phyloP scores from a whole-genome alignment of 2,888 invertebrate genomes.

The Poecilus cupreus region DNA sequence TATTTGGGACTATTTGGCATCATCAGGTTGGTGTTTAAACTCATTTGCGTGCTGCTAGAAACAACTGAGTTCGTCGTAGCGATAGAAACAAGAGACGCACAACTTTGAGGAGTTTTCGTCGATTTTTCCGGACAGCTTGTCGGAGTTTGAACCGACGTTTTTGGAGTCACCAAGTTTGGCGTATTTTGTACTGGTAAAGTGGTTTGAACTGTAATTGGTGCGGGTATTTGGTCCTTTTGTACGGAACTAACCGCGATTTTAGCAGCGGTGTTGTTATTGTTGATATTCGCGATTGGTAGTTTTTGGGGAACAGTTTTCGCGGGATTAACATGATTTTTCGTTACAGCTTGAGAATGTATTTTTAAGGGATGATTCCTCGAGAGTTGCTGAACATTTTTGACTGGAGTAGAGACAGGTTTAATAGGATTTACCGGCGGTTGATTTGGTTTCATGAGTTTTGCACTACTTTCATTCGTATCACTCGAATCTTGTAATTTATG shows the following conservation, averaged over 20 bases:
- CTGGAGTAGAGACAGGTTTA: conserved; percentile 13
- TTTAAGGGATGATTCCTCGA: conserved; percentile 70
- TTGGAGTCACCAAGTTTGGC: conserved; percentile 58
- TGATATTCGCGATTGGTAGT: not conserved
- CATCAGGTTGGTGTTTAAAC: not conserved
- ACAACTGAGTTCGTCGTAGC: not conserved
- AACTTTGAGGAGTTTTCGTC: not conserved
- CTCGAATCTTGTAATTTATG: conserved; percentile 60
- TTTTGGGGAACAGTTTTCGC: conserved; percentile 3
- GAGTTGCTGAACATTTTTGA: conserved; percentile 68
- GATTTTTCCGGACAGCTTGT: not conserved
- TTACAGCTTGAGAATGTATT: conserved; percentile 66
- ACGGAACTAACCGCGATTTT: not conserved
- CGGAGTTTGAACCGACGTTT: conserved; percentile 23
- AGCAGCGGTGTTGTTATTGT: conserved; percentile 39
- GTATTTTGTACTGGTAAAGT: conserved; percentile 14
- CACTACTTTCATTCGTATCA: conserved; percentile 62
- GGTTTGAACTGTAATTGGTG: conserved; percentile 24
- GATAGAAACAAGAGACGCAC: not conserved
- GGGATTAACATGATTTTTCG: conserved; percentile 26
- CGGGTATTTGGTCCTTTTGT: conserved; percentile 14
- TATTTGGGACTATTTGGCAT: conserved; percentile 41
- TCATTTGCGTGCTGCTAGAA: not conserved
- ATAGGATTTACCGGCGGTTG: conserved; percentile 40
- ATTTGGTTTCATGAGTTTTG: conserved; percentile 67